A percentile compares a stretch with the other conserved stretches of the same genome.
phyloP scores from a whole-genome alignment of 1,140 invertebrate genomes.

The Drosophila subpulchrella region DNA sequence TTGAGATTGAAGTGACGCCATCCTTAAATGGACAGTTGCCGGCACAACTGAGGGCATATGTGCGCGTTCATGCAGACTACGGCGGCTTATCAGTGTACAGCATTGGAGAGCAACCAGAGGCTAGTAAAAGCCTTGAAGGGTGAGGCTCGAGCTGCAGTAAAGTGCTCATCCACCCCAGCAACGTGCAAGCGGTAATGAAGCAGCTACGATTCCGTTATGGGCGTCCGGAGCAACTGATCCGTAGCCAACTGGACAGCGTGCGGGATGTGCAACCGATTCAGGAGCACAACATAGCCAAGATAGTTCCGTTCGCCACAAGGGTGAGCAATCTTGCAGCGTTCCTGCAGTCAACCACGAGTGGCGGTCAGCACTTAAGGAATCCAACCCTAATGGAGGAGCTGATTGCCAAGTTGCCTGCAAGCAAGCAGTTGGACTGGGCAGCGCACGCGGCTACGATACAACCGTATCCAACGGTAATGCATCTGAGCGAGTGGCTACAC shows the following conservation, averaged over 20 bases:
- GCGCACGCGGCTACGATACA: constrained; percentile 1
- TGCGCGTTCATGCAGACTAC: too few relatives aligned
- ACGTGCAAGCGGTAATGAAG: background rate
- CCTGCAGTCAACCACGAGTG: background rate
- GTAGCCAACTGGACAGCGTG: constrained; percentile 10
- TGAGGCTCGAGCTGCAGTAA: background rate
- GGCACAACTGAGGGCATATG: too few relatives aligned
- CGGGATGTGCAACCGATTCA: background rate
- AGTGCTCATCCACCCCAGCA: constrained; percentile 8
- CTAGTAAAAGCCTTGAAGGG: constrained; percentile 10
- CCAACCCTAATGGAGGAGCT: constrained; percentile 8
- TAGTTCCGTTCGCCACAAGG: constrained; percentile 1
- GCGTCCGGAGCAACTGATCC: constrained; percentile 10
- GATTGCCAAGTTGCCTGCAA: background rate
- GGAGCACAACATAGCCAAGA: constrained; percentile 4
- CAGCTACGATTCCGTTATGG: too few relatives aligned
- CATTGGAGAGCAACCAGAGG: constrained; percentile 1
- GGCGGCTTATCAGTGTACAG: too few relatives aligned
- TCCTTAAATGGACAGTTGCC: too few relatives aligned
- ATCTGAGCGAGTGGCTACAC: constrained; percentile 1
- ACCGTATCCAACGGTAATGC: constrained; percentile 1
- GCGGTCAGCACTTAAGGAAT: background rate
- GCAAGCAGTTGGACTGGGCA: constrained; percentile 7
- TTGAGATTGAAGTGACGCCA: too few relatives aligned
- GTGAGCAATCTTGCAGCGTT: constrained; percentile 15